Base-by-base conservation (phyloP, 2,888 invertebrate species). In the Vesta saturnalis region DNA sequence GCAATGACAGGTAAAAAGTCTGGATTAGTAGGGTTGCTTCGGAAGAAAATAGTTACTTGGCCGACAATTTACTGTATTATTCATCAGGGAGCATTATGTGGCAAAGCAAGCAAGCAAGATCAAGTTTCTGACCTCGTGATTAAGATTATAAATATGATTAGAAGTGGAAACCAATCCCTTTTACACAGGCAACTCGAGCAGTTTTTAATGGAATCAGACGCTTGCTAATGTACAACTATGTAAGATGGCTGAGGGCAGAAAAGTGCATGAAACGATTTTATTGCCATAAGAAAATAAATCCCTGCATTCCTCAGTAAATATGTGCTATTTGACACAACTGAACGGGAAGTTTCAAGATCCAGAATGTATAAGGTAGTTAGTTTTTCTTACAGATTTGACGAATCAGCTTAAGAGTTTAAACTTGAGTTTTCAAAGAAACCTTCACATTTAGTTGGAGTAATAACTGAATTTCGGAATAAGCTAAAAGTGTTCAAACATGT, bases 181-280 rank as follows among this genome's bases (percentile, higher is more conserved):
- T 14, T 30, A 54, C 63, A 64, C 62, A 39, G 55, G 66, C 70
- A 62, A 67, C 56, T 65, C 10, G 10, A 57, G 62, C 65, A 68
- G 63, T 73, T 70, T 61, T 68, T 69, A 49, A 39, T 63, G 57
- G 70, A 70, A 15, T 55, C 60, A 49, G 67, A 69, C 19, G 39
- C 47, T 64, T 71, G 39, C 52, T 72, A 18, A 21, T 72, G 60
- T 65, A 67, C 62, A 72, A 69, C 64, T 47, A 73, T 57, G 71
- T 71, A 64, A 63, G 72, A 21, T 71, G 66, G 69, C 67, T 72
- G 66, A 72, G 64, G 71, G 65, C 67, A 60, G 69, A 64, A 49
- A 71, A 69, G 56, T 69, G 70, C 49, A 55, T 71, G 21, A 54
- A 70, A 57, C 58, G 62, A 43, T 72, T 72, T 63, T 64, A n/a